phyloP scores from a whole-genome alignment of 2,888 invertebrate genomes.

The Athrips mouffetella region DNA sequence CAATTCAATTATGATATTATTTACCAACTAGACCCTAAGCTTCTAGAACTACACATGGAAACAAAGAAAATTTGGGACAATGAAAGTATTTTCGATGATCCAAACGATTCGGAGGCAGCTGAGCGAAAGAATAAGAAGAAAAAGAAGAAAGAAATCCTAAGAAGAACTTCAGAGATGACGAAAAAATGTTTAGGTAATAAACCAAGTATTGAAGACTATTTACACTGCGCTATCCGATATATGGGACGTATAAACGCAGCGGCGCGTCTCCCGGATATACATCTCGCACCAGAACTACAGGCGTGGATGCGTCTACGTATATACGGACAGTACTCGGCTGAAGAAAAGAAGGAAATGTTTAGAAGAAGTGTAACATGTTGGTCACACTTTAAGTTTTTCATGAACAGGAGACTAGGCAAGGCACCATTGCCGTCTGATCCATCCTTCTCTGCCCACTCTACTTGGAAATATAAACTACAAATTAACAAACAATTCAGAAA shows the following conservation, averaged over 20 bases:
- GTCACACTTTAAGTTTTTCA: conserved; percentile 43
- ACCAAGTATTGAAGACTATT: conserved; percentile 54
- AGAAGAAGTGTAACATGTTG: conserved; percentile 34
- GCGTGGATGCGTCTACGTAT: conserved; percentile 68
- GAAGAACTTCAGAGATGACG: conserved; percentile 28
- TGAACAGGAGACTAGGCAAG: conserved; percentile 42
- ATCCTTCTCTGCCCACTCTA: conserved; percentile 38
- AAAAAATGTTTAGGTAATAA: conserved; percentile 48
- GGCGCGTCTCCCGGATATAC: conserved; percentile 58
- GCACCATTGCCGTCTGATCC: conserved; percentile 39
- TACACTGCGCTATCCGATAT: conserved; percentile 52
- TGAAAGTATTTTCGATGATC: conserved; percentile 50
- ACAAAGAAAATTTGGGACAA: conserved; percentile 60
- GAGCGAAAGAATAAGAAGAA: conserved; percentile 42
- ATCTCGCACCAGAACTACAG: conserved; percentile 56
- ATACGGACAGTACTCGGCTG: conserved; percentile 41
- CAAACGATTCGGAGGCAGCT: conserved; percentile 31
- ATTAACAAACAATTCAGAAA: conserved; percentile 48
- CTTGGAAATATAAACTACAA: conserved; percentile 50
- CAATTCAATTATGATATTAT: conserved; percentile 60
- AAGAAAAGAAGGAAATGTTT: background rate
- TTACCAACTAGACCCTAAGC: conserved; percentile 51
- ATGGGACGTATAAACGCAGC: conserved; percentile 53
- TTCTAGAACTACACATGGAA: conserved; percentile 48
- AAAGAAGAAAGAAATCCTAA: conserved; percentile 34